Evolutionary conservation across 2,113 vertebrate genomes (phyloP).

Genomic region (Upupa epops): DNA sequence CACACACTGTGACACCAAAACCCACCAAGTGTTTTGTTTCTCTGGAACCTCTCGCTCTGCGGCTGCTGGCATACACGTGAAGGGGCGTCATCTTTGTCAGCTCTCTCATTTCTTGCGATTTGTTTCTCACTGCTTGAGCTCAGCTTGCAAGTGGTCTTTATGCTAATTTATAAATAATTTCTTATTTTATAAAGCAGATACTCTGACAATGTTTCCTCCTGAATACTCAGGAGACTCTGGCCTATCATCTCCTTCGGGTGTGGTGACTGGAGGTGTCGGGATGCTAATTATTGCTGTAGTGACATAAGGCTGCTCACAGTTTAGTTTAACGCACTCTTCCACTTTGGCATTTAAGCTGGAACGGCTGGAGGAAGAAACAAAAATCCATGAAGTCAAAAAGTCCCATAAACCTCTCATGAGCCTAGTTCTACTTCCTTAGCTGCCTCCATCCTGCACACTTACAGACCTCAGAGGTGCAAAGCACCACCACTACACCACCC

Average conservation of each 20-base stretch:
- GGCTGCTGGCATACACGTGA: neutral
- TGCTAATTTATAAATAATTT: constrained; percentile 60
- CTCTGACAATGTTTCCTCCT: constrained; percentile 89
- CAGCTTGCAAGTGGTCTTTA: constrained; percentile 62
- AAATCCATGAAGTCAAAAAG: neutral
- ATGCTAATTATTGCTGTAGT: constrained; percentile 91
- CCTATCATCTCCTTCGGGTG: constrained; percentile 80
- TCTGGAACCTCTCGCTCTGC: constrained; percentile 30
- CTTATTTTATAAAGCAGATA: constrained; percentile 89
- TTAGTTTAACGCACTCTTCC: constrained; percentile 90
- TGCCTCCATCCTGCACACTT: neutral
- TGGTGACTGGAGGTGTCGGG: constrained; percentile 84
- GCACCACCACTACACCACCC: neutral
- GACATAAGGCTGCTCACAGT: constrained; percentile 89
- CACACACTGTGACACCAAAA: constrained; percentile 31
- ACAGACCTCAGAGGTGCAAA: neutral
- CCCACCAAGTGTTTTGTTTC: constrained; percentile 51
- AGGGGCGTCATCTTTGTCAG: constrained; percentile 30
- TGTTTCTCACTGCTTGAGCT: constrained; percentile 35
- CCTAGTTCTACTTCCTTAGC: neutral
- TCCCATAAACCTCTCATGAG: neutral
- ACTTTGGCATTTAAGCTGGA: constrained; percentile 94
- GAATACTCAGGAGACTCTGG: constrained; percentile 80
- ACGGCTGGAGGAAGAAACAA: constrained; percentile 78
- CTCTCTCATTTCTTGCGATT: constrained; percentile 62